Percentiles rank a stretch among this genome's conserved stretches.
phyloP scores from a whole-genome alignment of 2,888 invertebrate genomes.

The Agapetus fuscipes region DNA sequence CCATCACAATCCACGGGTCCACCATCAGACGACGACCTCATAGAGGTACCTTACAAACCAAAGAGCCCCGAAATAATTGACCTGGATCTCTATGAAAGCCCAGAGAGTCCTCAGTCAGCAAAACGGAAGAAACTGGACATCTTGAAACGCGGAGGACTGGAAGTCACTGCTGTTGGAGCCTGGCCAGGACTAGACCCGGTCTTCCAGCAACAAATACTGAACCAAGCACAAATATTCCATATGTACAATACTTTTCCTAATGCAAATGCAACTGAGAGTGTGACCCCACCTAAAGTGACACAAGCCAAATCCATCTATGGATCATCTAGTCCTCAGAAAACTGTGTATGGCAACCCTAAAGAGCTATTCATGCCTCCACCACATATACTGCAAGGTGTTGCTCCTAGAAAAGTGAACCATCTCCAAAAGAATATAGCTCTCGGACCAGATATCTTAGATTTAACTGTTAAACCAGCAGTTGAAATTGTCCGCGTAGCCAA shows the following conservation, averaged over 20 bases:
- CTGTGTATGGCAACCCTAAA: constrained; percentile 64
- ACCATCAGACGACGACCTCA: constrained; percentile 34
- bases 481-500: constrained; percentile 52
- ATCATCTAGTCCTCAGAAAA: constrained; percentile 48
- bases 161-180: constrained; percentile 57
- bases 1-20: constrained; percentile 23
- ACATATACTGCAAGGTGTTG: constrained; percentile 38
- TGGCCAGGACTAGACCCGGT: constrained; percentile 33
- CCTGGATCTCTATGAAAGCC: constrained; percentile 42
- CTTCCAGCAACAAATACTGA: constrained; percentile 39
- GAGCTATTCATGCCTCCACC: constrained; percentile 52
- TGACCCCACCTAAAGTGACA: constrained; percentile 36
- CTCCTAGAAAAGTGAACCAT: constrained; percentile 29
- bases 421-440: constrained; percentile 18
- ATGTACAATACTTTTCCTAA: constrained; percentile 31
- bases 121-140: constrained; percentile 66
- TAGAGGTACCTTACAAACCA: constrained; percentile 49
- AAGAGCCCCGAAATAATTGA: constrained; percentile 57
- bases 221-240: constrained; percentile 40
- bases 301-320: constrained; percentile 58
- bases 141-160: constrained; percentile 62
- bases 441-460: constrained; percentile 51
- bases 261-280: constrained; percentile 28
- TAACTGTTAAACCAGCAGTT: constrained; percentile 50
- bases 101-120: constrained; percentile 36